Base-by-base conservation (phyloP, 2,888 invertebrate species). In the Trissonchulus sp. region DNA sequence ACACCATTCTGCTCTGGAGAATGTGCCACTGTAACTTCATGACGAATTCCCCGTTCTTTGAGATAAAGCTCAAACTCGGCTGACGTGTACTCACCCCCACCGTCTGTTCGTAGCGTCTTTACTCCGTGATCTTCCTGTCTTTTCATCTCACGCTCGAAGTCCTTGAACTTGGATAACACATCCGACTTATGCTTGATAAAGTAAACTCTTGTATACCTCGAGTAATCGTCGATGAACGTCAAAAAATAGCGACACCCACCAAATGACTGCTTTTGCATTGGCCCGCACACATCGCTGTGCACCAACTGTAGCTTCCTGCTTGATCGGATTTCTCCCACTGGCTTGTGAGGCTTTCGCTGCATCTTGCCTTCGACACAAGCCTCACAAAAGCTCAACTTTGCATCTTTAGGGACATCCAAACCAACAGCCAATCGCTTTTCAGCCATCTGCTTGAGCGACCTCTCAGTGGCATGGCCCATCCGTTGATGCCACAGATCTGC, bases 401-500 rank as follows among this genome's bases (percentile, higher is more conserved):
- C 48, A 15, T 48, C 8, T 23, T 8, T 15, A 8, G 23, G 48
- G 23, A 8, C 48, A 48, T 48, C 48, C 23, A 48, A 15, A 8
- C 48, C 48, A 48, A 23, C 23, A 15, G 48, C 48, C 23, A 48
- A 48, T 23, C 23, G 8, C 23, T 48, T 48, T 23, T 48, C 8
- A 48, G 23, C 48, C 8, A 48, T 48, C 23, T 48, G 23, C 23
- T 23, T 48, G 48, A 48, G 48, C 23, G 8, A 15, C 8, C 8
- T 23, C 23, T 23, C 48, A 48, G 8, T 48, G 48, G 48, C 48
- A 48, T 48, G 48, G 23, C 48, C 48, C 48, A 15, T 48, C 23
- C 48, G 48, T 48, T 48, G 48, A 48, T 48, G 48, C 48, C 48
- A 48, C 48, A 48, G 48, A 48, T 48, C 48, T 48, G 48, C 48